These are phyloP conservation scores for Hyles euphorbiae DNA, from an alignment of 1,140 invertebrate genomes.

Conservation along the genomic window DNA sequence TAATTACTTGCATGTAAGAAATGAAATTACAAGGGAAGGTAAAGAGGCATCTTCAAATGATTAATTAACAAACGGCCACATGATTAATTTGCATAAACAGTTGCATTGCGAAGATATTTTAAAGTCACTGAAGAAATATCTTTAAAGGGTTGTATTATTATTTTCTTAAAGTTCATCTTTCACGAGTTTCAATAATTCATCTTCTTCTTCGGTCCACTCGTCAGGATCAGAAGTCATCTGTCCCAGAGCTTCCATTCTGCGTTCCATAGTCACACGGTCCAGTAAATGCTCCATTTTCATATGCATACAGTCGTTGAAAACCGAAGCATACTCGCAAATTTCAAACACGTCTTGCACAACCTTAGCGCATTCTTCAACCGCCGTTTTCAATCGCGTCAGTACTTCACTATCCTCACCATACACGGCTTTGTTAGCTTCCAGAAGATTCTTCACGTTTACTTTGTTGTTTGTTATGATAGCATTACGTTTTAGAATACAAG, in stretches of 20 bases:
- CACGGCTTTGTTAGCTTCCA: slow-evolving; percentile 52
- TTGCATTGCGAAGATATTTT: too few species aligned
- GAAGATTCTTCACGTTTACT: slow-evolving; percentile 41
- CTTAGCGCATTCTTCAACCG: slow-evolving; percentile 44
- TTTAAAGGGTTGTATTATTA: neutral
- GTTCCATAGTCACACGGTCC: slow-evolving; percentile 60
- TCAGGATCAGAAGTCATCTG: slow-evolving; percentile 55
- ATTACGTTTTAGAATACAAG: slow-evolving; percentile 63
- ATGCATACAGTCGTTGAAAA: slow-evolving; percentile 70
- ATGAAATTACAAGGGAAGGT: too few species aligned
- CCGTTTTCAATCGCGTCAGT: slow-evolving; percentile 40
- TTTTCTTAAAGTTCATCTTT: slow-evolving; percentile 53
- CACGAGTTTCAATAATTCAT: slow-evolving; percentile 55
- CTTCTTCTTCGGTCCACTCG: slow-evolving; percentile 55
- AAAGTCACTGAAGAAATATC: neutral
- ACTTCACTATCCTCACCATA: slow-evolving; percentile 62
- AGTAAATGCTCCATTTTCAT: slow-evolving; percentile 67
- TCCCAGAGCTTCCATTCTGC: slow-evolving; percentile 57
- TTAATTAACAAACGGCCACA: too few species aligned
- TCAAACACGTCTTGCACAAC: slow-evolving; percentile 53
- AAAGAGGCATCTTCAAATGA: too few species aligned
- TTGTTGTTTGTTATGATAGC: slow-evolving; percentile 59
- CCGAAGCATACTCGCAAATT: slow-evolving; percentile 62
- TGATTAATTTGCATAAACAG: too few species aligned
- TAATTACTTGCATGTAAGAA: too few species aligned